Percentiles rank a stretch among this genome's conserved stretches.
Evolutionary conservation across 2,797 vertebrate species (phyloP).

Genomic region (Spatula clypeata): DNA sequence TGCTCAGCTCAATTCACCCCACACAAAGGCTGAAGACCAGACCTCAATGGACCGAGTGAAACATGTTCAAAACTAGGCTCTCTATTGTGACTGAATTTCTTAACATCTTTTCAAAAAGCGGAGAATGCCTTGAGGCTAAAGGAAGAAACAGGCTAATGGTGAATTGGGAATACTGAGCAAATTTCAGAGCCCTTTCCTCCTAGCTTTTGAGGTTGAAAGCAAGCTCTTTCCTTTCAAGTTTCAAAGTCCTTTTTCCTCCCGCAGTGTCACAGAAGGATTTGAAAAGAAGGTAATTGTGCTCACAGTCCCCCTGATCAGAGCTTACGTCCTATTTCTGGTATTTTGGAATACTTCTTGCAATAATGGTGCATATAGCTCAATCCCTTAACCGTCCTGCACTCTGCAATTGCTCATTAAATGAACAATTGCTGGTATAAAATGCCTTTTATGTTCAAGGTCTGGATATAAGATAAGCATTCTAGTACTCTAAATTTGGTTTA

Average conservation of each 20-base stretch:
- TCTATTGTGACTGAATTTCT: slow-evolving; percentile 99
- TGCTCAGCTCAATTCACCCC: slow-evolving; percentile 94
- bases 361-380: slow-evolving; percentile 95
- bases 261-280: slow-evolving; percentile 99
- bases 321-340: slow-evolving; percentile 98
- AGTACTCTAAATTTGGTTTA: slow-evolving; percentile 93
- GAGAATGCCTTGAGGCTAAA: slow-evolving; percentile 99
- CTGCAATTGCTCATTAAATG: slow-evolving; percentile 97
- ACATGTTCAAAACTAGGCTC: slow-evolving; percentile 96
- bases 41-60: slow-evolving; percentile 97
- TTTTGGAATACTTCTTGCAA: slow-evolving; percentile 98
- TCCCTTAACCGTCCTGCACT: slow-evolving; percentile 92
- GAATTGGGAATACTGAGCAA: slow-evolving; percentile 99
- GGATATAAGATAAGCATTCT: slow-evolving; percentile 94
- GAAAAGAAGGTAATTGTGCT: slow-evolving; percentile 99
- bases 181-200: slow-evolving; percentile 99
- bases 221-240: slow-evolving; percentile 99
- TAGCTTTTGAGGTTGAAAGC: slow-evolving; percentile 99
- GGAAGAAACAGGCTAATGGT: slow-evolving; percentile 99
- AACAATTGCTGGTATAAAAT: slow-evolving; percentile 92
- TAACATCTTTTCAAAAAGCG: slow-evolving; percentile 99
- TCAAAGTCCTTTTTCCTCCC: slow-evolving; percentile 99
- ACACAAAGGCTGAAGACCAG: slow-evolving; percentile 96
- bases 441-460: slow-evolving; percentile 92
- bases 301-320: slow-evolving; percentile 99